Evolutionary conservation across 2,113 vertebrate genomes (phyloP).

Genomic region (Melanerpes aurifrons): DNA sequence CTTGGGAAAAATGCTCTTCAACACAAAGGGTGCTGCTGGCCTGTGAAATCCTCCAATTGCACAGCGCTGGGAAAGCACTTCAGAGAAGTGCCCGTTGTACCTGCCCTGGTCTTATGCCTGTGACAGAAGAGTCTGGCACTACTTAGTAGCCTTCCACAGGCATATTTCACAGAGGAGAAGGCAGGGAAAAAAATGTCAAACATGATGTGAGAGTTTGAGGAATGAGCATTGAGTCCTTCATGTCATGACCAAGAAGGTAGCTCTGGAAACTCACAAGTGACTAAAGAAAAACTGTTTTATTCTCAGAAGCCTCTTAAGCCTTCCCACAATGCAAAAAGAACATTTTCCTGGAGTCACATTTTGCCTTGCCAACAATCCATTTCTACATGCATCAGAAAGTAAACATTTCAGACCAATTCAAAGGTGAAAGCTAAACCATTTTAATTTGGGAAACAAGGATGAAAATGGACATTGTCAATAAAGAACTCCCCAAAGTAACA

Average conservation of each 20-base stretch:
- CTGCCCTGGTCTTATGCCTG: not conserved
- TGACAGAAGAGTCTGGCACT: not conserved
- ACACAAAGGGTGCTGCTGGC: not conserved
- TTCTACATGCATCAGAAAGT: not conserved
- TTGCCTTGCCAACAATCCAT: not conserved
- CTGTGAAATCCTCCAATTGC: not conserved
- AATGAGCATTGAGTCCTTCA: not conserved
- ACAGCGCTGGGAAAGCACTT: not conserved
- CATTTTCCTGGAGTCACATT: not conserved
- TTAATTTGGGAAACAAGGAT: not conserved
- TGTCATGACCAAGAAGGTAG: not conserved
- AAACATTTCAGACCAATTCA: not conserved
- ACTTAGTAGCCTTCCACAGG: not conserved
- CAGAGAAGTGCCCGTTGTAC: not conserved
- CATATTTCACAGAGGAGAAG: accelerated
- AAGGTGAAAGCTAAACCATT: not conserved
- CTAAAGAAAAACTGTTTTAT: not conserved
- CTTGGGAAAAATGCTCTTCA: not conserved
- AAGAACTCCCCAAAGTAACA: not conserved
- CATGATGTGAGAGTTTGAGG: not conserved
- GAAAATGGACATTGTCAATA: not conserved
- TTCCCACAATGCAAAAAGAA: not conserved
- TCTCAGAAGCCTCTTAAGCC: not conserved
- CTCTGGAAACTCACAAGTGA: not conserved
- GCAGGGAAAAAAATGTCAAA: not conserved